phyloP scores from a whole-genome alignment of 64 coral and sea anemone genomes.

The Orbicella faveolata region DNA sequence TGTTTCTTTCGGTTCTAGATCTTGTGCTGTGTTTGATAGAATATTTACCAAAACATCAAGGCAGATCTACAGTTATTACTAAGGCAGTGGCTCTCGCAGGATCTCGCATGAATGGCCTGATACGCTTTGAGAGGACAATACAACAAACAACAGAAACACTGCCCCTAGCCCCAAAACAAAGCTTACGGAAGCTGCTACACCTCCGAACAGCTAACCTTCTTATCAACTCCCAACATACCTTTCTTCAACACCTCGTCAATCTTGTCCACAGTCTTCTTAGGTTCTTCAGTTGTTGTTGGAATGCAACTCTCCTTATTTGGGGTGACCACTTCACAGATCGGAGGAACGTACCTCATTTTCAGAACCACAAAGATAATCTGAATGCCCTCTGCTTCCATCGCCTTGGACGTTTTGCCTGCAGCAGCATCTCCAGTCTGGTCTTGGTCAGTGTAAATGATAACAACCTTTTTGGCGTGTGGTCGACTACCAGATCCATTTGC shows the following conservation, averaged over 20 bases:
- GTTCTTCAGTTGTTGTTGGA: conserved; percentile 1
- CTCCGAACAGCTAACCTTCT: no score
- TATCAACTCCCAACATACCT: not conserved
- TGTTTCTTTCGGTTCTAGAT: no score
- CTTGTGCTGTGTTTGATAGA: not conserved
- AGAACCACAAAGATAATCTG: conserved; percentile 48
- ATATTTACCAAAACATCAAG: not conserved
- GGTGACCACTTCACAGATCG: conserved; percentile 8
- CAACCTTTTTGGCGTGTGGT: conserved; percentile 50
- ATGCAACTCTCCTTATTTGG: conserved; percentile 48
- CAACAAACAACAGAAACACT: no score
- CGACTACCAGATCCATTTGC: conserved; percentile 31
- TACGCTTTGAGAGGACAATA: no score
- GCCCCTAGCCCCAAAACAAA: no score
- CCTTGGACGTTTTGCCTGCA: not conserved
- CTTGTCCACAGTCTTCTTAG: conserved; percentile 20
- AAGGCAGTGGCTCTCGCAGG: not conserved
- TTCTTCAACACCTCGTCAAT: conserved; percentile 36
- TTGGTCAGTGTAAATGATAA: conserved; percentile 56
- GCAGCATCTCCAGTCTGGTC: conserved; percentile 31
- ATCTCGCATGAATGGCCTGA: no score
- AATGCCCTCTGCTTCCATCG: not conserved
- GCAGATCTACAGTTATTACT: not conserved
- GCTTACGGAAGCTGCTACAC: no score
- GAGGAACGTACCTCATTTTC: conserved; percentile 14